Percentiles rank a stretch among this genome's conserved stretches.
phyloP scores from a whole-genome alignment of 2,888 invertebrate species.

The Pammene fasciana region DNA sequence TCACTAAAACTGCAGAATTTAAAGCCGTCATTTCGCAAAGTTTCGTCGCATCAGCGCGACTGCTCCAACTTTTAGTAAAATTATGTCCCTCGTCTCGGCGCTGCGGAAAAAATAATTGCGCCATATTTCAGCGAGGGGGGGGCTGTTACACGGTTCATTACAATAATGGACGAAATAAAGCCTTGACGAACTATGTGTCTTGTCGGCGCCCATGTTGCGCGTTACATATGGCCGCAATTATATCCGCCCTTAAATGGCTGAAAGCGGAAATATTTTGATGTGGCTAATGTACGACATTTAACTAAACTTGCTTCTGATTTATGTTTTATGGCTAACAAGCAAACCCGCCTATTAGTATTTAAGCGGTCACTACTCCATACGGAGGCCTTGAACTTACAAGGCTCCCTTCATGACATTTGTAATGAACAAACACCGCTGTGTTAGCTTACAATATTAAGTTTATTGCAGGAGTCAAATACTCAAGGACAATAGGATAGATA shows the following conservation, averaged over 20 bases:
- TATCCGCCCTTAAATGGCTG: conserved; percentile 4
- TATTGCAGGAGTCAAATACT: too few species aligned
- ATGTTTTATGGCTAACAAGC: conserved; percentile 1
- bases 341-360: background rate
- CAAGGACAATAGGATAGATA: too few species aligned
- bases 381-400: background rate
- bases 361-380: background rate
- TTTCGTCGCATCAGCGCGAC: conserved; percentile 21
- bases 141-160: conserved; percentile 40
- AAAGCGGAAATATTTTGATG: background rate
- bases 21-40: conserved; percentile 27
- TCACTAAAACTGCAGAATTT: conserved; percentile 25
- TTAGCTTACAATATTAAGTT: too few species aligned
- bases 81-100: conserved; percentile 34
- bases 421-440: too few species aligned
- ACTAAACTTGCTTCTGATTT: conserved; percentile 6
- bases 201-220: conserved; percentile 34
- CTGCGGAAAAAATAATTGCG: conserved; percentile 42
- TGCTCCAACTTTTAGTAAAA: conserved; percentile 37
- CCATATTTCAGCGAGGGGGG: conserved; percentile 35
- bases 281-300: conserved; percentile 1
- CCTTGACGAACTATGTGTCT: conserved; percentile 39
- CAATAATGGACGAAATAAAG: conserved; percentile 38
- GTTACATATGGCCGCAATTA: conserved; percentile 15
- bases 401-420: background rate